Conservation (phyloP, 2,797 vertebrate species). For the Aldrovandia affinis region DNA sequence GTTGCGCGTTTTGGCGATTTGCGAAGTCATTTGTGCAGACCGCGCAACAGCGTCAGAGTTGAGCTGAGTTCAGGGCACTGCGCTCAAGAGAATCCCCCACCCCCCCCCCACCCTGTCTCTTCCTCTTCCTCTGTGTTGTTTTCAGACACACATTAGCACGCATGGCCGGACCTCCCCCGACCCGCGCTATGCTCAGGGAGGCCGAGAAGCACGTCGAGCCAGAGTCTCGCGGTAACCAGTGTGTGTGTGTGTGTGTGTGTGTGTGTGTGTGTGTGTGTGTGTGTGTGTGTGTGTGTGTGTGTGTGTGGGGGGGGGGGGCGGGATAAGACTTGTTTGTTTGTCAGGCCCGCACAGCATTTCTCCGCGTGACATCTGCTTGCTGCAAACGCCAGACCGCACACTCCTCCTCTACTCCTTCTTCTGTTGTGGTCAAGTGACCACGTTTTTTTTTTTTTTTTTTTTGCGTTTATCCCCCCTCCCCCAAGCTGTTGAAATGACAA, state of each 20-base stretch:
- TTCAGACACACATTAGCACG: background rate
- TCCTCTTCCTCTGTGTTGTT: background rate
- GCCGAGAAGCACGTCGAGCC: background rate
- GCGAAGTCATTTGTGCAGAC: slow-evolving; percentile 63
- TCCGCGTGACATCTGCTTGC: background rate
- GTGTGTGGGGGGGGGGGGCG: no score
- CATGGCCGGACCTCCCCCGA: background rate
- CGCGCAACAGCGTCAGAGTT: slow-evolving; percentile 20
- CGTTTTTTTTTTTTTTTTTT: background rate
- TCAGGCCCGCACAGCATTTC: background rate
- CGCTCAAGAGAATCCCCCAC: no score
- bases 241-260: slow-evolving; percentile 1
- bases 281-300: background rate
- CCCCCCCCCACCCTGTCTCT: background rate
- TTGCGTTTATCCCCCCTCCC: background rate
- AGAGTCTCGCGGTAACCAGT: background rate
- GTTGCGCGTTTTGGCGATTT: slow-evolving; percentile 67
- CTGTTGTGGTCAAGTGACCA: background rate
- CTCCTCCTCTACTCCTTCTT: background rate
- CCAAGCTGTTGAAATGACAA: background rate
- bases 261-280: background rate
- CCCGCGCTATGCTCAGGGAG: no score
- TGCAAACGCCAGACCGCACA: background rate
- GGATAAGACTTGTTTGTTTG: background rate
- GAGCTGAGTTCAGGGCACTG: background rate